phyloP scores from a whole-genome alignment of 2,797 vertebrate species.

The Babyrousa celebensis region DNA sequence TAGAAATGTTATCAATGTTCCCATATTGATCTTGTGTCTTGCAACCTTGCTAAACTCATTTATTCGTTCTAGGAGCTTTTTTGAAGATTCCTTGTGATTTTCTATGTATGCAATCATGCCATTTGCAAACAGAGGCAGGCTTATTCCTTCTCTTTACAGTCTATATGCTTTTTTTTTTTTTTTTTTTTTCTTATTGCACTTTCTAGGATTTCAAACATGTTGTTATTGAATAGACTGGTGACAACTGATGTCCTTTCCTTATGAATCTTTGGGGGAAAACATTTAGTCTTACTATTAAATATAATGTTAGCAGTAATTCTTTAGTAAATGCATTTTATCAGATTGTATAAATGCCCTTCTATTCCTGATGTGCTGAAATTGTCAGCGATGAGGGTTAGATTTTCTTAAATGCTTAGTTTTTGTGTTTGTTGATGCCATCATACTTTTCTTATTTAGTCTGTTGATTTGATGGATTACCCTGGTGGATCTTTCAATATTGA shows the following conservation, averaged over 20 bases:
- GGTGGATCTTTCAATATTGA: slow-evolving; percentile 28
- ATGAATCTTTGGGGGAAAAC: neutral
- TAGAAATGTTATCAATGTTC: neutral
- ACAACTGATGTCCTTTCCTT: neutral
- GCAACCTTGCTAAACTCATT: slow-evolving; percentile 11
- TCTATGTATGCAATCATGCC: neutral
- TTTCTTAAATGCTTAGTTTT: neutral
- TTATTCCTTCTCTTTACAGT: neutral
- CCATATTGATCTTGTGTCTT: neutral
- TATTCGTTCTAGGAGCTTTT: neutral
- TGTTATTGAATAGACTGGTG: neutral
- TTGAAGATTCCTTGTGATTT: neutral
- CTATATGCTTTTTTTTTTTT: slow-evolving; percentile 54
- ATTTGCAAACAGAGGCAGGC: neutral
- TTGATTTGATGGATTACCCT: neutral
- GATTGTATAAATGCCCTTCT: neutral
- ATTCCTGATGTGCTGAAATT: neutral
- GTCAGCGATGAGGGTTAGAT: neutral
- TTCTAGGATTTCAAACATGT: neutral
- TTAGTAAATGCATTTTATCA: slow-evolving; percentile 29
- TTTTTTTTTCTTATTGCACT: neutral
- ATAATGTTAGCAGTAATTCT: slow-evolving; percentile 6
- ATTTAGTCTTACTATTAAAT: neutral
- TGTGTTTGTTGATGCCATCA: neutral
- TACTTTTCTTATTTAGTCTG: neutral